A percentile compares a stretch with the other conserved stretches of the same genome.
Conservation (phyloP, 2,113 vertebrate species). For the Melanocharis versteri region DNA sequence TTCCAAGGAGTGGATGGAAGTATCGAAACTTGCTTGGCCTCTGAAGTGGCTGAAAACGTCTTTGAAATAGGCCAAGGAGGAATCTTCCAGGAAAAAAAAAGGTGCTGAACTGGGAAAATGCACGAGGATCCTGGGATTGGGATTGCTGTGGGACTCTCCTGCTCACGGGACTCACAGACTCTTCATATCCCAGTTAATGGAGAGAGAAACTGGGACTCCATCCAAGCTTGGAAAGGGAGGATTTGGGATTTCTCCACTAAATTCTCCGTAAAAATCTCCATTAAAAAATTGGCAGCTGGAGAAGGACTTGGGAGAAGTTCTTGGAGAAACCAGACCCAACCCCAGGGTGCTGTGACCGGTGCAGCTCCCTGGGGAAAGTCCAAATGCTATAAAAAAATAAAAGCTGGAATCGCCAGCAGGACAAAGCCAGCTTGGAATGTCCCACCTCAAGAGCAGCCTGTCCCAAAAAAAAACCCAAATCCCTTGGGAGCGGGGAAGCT, state of each 20-base stretch:
- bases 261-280: neutral
- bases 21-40: neutral
- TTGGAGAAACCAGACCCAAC: too few species aligned
- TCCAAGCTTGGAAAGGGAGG: neutral
- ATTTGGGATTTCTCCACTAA: neutral
- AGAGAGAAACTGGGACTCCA: neutral
- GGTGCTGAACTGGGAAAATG: neutral
- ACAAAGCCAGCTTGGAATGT: neutral
- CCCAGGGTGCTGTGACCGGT: accelerated
- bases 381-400: accelerated
- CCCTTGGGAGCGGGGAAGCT: accelerated
- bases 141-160: neutral
- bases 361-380: neutral
- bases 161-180: neutral
- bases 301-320: neutral
- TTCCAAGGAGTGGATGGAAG: neutral
- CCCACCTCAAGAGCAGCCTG: neutral
- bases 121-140: neutral
- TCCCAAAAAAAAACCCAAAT: neutral
- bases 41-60: neutral
- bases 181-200: neutral
- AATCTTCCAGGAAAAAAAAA: neutral
- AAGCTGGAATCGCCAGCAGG: neutral
- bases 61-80: neutral
- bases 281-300: too few species aligned